Conservation (phyloP, 2,797 vertebrate species). For the Sebastes miniatus region DNA sequence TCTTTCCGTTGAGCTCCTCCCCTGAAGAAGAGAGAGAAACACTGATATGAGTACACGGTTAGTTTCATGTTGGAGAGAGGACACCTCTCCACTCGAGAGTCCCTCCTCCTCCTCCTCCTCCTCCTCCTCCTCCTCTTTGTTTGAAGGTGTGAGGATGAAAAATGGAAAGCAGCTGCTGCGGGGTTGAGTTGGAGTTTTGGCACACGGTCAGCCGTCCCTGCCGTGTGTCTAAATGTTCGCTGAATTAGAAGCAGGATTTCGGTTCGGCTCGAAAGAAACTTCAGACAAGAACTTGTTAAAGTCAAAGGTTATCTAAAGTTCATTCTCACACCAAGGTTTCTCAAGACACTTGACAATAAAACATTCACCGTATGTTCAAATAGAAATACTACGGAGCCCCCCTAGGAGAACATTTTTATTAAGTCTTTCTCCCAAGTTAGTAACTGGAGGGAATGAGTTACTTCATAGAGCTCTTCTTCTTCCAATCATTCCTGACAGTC, state of each 20-base stretch:
- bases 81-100: neutral
- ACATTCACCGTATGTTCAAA: neutral
- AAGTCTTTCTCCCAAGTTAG: no score
- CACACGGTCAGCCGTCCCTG: neutral
- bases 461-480: no score
- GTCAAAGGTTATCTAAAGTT: neutral
- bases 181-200: neutral
- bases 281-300: neutral
- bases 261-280: neutral
- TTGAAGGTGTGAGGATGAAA: neutral
- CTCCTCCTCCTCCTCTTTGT: neutral
- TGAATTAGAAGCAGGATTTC: neutral
- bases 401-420: no score
- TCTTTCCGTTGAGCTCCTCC: conserved; percentile 86
- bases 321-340: neutral
- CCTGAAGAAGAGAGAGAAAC: conserved; percentile 72
- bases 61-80: neutral
- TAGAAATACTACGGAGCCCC: no score
- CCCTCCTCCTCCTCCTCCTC: neutral
- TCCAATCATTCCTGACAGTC: no score
- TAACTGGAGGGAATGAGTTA: no score
- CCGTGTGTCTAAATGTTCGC: neutral
- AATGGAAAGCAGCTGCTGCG: neutral
- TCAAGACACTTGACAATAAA: neutral
- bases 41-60: neutral